These are phyloP conservation scores for Trogon surrucura DNA, from an alignment of 2,113 vertebrate species.

Conservation along the genomic window DNA sequence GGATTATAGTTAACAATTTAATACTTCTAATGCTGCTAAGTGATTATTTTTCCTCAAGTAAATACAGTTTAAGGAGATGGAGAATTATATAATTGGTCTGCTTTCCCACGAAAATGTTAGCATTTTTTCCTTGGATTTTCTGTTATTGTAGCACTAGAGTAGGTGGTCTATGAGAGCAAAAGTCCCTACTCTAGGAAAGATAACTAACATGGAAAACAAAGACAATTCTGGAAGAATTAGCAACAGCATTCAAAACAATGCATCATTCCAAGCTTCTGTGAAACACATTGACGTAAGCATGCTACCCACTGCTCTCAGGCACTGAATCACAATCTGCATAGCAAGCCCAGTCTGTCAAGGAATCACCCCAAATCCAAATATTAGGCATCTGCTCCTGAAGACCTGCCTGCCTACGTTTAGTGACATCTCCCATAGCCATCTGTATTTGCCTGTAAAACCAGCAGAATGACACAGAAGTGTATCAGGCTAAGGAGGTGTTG, in stretches of 20 bases:
- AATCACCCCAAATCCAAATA: background rate
- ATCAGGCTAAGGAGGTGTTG: background rate
- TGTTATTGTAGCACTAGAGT: background rate
- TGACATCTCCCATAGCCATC: accelerated
- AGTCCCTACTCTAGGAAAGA: background rate
- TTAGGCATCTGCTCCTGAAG: background rate
- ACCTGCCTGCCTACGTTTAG: background rate
- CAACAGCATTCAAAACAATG: background rate
- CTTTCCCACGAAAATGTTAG: background rate
- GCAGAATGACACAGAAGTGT: background rate
- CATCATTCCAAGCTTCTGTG: background rate
- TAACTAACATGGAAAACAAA: background rate
- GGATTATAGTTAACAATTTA: background rate
- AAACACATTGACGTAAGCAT: background rate
- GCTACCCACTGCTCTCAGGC: background rate
- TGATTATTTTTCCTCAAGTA: background rate
- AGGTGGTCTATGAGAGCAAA: background rate
- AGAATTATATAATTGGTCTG: background rate
- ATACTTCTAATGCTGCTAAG: background rate
- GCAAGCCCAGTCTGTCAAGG: background rate
- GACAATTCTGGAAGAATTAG: background rate
- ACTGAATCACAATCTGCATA: background rate
- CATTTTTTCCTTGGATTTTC: background rate
- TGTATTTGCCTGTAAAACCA: background rate
- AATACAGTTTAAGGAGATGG: background rate